phyloP scores from a whole-genome alignment of 2,797 vertebrate genomes.

The Pterois miles region DNA sequence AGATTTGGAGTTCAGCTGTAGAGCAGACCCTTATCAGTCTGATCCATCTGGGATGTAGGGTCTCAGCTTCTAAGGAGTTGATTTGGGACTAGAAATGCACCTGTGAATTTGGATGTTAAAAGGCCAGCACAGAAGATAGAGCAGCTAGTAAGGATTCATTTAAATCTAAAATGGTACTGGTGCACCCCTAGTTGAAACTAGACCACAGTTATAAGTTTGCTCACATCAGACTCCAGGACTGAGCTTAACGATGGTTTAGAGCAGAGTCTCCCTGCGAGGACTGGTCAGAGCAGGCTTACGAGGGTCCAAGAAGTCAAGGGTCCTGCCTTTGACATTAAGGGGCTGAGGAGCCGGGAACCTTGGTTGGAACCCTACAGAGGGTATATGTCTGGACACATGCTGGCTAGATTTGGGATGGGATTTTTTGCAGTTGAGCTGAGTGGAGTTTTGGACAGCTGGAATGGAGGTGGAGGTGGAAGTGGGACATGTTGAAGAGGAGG shows the following conservation, averaged over 20 bases:
- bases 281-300: conserved; percentile 50
- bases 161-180: neutral
- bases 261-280: conserved; percentile 80
- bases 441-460: conserved; percentile 3
- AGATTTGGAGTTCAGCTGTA: neutral
- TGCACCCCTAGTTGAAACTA: conserved; percentile 26
- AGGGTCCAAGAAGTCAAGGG: conserved; percentile 59
- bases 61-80: conserved; percentile 57
- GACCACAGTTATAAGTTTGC: conserved; percentile 45
- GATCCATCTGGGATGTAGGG: neutral
- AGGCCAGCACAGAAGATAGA: neutral
- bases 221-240: conserved; percentile 70
- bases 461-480: neutral
- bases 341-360: conserved; percentile 37
- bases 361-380: conserved; percentile 25
- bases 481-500: neutral
- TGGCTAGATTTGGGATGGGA: conserved; percentile 24
- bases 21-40: conserved; percentile 5
- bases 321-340: conserved; percentile 27
- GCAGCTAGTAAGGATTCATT: conserved; percentile 5
- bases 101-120: conserved; percentile 23
- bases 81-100: conserved; percentile 60
- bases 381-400: conserved; percentile 4
- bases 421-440: conserved; percentile 16
- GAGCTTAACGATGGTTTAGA: conserved; percentile 69